A percentile compares a stretch with the other conserved stretches of the same genome.
Evolutionary conservation across 2,113 vertebrate species (phyloP).

Genomic region (Motacilla alba): DNA sequence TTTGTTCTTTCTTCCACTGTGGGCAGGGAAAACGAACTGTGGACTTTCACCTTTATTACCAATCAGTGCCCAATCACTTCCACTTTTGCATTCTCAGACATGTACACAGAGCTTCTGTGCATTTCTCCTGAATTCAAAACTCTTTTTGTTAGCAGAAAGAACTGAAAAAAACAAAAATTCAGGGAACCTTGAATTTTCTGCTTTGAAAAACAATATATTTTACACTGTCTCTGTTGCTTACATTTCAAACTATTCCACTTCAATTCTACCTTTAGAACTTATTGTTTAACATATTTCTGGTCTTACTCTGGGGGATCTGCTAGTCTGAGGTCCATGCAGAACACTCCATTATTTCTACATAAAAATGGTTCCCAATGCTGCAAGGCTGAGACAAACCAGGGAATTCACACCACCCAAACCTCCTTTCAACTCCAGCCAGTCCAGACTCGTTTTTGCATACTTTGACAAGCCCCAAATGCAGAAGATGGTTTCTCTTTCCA

Average conservation of each 20-base stretch:
- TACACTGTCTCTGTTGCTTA: not conserved
- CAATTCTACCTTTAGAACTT: not conserved
- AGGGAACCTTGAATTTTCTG: not conserved
- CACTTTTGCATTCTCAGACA: not conserved
- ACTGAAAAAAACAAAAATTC: not conserved
- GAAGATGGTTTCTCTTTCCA: not conserved
- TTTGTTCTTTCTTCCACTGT: not conserved
- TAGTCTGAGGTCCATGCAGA: not conserved
- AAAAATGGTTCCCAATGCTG: not conserved
- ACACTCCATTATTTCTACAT: not conserved
- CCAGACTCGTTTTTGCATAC: not conserved
- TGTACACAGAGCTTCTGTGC: not conserved
- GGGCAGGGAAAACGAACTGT: not conserved
- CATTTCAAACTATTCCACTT: not conserved
- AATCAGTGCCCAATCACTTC: constrained; percentile 7
- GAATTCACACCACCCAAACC: not conserved
- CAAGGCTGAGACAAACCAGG: not conserved
- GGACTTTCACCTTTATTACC: constrained; percentile 24
- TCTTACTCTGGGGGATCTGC: not conserved
- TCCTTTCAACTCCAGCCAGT: not conserved
- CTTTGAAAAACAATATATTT: not conserved
- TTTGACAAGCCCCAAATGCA: not conserved
- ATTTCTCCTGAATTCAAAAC: not conserved
- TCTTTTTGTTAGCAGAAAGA: not conserved
- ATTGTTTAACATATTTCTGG: not conserved